These are phyloP conservation scores for Ischnura elegans DNA, from an alignment of 2,888 invertebrate species.

Conservation along the genomic window DNA sequence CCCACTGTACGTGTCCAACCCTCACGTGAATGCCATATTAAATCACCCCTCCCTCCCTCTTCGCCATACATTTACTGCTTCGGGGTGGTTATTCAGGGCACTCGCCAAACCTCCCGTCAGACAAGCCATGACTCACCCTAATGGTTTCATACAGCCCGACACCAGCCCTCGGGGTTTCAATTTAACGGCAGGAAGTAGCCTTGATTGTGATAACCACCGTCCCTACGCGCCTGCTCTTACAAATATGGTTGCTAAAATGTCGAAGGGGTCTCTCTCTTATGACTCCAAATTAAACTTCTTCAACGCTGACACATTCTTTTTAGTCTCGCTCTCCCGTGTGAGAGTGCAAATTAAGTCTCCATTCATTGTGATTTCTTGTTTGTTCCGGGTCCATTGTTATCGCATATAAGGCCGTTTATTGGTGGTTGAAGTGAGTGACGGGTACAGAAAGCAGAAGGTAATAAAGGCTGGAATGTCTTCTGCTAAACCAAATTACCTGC, in stretches of 20 bases:
- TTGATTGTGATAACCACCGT: neutral
- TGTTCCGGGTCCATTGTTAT: no score
- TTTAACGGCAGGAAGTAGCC: constrained; percentile 2
- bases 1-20: neutral
- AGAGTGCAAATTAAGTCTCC: neutral
- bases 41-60: neutral
- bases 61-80: neutral
- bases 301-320: neutral
- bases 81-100: neutral
- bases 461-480: no score
- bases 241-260: neutral
- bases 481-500: no score
- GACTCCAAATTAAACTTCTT: neutral
- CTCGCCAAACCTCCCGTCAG: neutral
- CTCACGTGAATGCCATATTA: neutral
- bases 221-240: neutral
- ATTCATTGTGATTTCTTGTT: neutral
- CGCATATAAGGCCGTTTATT: no score
- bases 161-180: neutral
- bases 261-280: neutral
- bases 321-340: neutral
- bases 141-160: constrained; percentile 1
- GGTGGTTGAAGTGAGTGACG: no score
- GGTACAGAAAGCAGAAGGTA: no score
- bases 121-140: neutral